These are phyloP conservation scores for Xiphophorus couchianus DNA, from an alignment of 2,113 vertebrate species.

Conservation along the genomic window DNA sequence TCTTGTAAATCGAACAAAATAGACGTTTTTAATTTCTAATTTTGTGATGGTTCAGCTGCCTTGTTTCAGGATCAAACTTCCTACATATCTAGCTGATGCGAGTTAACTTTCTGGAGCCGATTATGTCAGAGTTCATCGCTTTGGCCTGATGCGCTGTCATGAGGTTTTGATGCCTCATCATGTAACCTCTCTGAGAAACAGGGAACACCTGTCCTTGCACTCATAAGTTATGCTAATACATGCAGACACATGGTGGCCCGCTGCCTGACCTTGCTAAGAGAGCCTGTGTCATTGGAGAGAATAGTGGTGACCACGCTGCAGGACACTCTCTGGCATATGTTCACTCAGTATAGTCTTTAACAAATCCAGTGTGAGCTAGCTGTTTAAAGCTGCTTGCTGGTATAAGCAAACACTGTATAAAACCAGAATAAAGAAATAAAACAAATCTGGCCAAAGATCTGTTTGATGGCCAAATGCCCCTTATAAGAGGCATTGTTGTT, in stretches of 20 bases:
- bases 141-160: constrained; percentile 64
- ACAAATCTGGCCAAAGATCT: not conserved
- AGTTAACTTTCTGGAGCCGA: constrained; percentile 52
- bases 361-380: constrained; percentile 36
- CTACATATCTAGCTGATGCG: not conserved
- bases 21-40: too few species aligned
- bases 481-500: too few species aligned
- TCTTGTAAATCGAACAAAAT: too few species aligned
- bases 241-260: constrained; percentile 74
- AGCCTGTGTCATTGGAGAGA: constrained; percentile 63
- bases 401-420: not conserved
- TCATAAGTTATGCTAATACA: constrained; percentile 78
- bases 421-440: not conserved
- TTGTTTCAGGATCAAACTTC: too few species aligned
- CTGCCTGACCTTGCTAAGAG: constrained; percentile 79
- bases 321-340: constrained; percentile 65
- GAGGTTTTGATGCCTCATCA: constrained; percentile 54
- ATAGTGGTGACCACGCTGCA: constrained; percentile 43
- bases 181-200: constrained; percentile 68
- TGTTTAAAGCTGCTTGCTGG: constrained; percentile 16
- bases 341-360: constrained; percentile 50
- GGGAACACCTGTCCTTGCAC: constrained; percentile 72
- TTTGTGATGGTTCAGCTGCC: too few species aligned
- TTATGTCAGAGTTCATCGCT: constrained; percentile 47
- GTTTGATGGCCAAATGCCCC: not conserved